Evolutionary conservation across 2,797 vertebrate genomes (phyloP).

Genomic region (Selene dorsalis): DNA sequence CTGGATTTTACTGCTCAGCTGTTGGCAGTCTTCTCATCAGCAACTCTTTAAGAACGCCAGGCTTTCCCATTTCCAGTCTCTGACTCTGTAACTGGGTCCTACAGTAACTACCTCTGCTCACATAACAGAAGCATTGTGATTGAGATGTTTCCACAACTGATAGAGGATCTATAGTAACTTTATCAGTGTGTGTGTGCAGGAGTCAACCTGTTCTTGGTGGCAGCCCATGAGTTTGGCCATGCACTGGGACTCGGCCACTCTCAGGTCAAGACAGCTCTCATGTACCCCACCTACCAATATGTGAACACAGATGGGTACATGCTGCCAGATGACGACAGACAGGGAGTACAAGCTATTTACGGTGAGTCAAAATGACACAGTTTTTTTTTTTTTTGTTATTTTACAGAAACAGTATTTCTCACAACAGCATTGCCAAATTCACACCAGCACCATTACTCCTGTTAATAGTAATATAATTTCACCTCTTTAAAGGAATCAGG

Average conservation of each 20-base stretch:
- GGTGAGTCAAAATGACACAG: constrained; percentile 46
- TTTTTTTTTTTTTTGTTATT: not conserved
- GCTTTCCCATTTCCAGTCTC: too few species aligned
- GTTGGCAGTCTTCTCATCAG: too few species aligned
- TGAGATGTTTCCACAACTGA: not conserved
- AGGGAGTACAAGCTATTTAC: constrained; percentile 75
- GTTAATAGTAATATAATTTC: not conserved
- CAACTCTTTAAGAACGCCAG: too few species aligned
- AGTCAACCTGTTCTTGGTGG: constrained; percentile 76
- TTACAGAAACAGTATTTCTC: not conserved
- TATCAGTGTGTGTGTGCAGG: constrained; percentile 44
- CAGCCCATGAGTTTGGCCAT: constrained; percentile 82
- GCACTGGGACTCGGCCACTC: constrained; percentile 78
- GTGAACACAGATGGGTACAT: constrained; percentile 57
- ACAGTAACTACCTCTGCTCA: too few species aligned
- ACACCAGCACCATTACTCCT: not conserved
- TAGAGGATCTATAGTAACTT: not conserved
- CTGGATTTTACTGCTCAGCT: too few species aligned
- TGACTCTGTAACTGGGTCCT: too few species aligned
- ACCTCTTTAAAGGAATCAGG: constrained; percentile 46
- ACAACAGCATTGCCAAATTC: not conserved
- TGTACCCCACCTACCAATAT: constrained; percentile 76
- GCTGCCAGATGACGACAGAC: constrained; percentile 69
- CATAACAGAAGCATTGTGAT: not conserved
- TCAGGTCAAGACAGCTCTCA: constrained; percentile 62